Evolutionary conservation across 2,888 invertebrate genomes (phyloP).

Genomic region (Orthosia gracilis): DNA sequence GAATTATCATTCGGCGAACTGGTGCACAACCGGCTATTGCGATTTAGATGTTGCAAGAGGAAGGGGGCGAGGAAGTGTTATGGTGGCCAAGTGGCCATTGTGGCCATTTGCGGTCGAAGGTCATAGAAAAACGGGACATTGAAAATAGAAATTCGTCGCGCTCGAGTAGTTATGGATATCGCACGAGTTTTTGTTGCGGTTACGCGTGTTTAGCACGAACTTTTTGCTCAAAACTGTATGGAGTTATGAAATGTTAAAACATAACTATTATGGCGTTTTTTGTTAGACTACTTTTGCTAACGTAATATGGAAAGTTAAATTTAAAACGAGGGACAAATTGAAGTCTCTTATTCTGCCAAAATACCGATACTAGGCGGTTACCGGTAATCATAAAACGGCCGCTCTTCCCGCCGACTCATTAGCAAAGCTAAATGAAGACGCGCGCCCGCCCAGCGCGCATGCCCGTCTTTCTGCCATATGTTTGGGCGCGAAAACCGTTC

Average conservation of each 20-base stretch:
- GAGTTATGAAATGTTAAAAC: conserved; percentile 40
- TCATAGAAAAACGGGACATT: conserved; percentile 79
- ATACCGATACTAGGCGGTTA: not conserved
- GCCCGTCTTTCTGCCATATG: conserved; percentile 49
- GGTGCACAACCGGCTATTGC: conserved; percentile 87
- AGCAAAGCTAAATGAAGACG: conserved; percentile 64
- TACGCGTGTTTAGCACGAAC: conserved; percentile 49
- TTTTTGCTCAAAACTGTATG: conserved; percentile 45
- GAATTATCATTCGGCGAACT: conserved; percentile 90
- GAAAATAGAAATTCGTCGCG: conserved; percentile 79
- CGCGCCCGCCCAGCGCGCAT: conserved; percentile 71
- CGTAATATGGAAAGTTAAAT: conserved; percentile 18
- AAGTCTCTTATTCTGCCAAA: not conserved
- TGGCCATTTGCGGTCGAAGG: conserved; percentile 79
- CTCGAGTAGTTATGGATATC: conserved; percentile 65
- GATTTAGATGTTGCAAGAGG: conserved; percentile 81
- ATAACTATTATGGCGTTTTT: conserved; percentile 17
- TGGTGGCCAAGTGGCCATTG: conserved; percentile 75
- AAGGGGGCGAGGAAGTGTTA: conserved; percentile 86
- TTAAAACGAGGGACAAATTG: not conserved
- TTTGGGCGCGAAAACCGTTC: conserved; percentile 54
- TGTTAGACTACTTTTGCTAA: conserved; percentile 3
- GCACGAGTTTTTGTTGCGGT: conserved; percentile 55
- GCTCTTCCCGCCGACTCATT: conserved; percentile 65
- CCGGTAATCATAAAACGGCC: conserved; percentile 3